Conservation (phyloP, 2,113 vertebrate species). For the Mustela nigripes region DNA sequence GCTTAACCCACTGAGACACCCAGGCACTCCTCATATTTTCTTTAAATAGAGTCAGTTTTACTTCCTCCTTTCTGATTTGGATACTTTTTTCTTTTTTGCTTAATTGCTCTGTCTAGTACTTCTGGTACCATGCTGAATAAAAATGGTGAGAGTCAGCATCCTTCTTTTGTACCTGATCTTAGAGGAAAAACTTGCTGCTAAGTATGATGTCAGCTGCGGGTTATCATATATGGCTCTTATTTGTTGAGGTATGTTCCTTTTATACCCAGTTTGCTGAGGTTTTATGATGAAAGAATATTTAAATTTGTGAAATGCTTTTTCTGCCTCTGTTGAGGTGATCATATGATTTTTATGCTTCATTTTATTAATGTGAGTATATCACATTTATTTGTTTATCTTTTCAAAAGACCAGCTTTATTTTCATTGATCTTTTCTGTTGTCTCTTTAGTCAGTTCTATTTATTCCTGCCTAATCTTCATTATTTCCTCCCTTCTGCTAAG, state of each 20-base stretch:
- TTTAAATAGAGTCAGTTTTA: background rate
- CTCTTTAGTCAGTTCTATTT: background rate
- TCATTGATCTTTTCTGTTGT: background rate
- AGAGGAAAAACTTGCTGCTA: background rate
- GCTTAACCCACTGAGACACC: no score
- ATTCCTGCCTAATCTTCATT: background rate
- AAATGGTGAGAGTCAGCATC: background rate
- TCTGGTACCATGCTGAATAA: background rate
- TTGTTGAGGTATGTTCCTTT: background rate
- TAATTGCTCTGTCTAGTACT: background rate
- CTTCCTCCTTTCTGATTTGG: background rate
- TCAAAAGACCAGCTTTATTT: background rate
- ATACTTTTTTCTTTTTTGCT: background rate
- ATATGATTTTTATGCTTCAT: background rate
- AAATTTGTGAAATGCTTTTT: background rate
- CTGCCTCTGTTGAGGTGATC: background rate
- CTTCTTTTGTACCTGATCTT: background rate
- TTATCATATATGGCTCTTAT: background rate
- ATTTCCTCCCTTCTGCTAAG: background rate
- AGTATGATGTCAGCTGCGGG: background rate
- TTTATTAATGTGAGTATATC: background rate
- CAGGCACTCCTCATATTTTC: background rate
- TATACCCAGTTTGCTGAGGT: background rate
- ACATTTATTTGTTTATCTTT: background rate
- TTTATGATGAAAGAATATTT: background rate